These are phyloP conservation scores for Stenopsyche tienmushanensis DNA, from an alignment of 1,140 invertebrate genomes.

Conservation along the genomic window DNA sequence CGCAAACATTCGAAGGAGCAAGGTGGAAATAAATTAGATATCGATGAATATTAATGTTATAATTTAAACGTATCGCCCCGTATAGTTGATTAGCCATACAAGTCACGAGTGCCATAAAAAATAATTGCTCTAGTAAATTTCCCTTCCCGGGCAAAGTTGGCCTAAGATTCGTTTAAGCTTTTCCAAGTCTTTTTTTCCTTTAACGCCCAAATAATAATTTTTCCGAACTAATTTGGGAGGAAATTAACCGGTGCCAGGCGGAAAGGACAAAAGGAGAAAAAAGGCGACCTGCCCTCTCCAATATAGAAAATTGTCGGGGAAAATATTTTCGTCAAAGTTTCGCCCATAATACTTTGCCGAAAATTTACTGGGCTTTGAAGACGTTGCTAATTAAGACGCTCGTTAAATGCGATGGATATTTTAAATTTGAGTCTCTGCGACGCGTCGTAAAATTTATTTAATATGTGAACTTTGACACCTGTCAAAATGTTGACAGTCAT, in stretches of 20 bases:
- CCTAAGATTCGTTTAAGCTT: conserved; percentile 9
- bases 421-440: not conserved
- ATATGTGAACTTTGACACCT: too few species aligned
- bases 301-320: conserved; percentile 6
- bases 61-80: not conserved
- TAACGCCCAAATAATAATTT: conserved; percentile 13
- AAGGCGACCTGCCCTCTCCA: not conserved
- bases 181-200: conserved; percentile 13
- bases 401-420: not conserved
- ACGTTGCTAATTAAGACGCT: not conserved
- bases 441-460: too few species aligned
- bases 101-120: conserved; percentile 9
- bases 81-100: not conserved
- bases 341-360: not conserved
- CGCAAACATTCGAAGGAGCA: too few species aligned
- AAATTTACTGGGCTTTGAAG: too few species aligned
- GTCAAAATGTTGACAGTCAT: too few species aligned
- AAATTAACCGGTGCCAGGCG: conserved; percentile 11
- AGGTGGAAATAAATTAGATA: too few species aligned
- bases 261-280: not conserved
- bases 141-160: not conserved
- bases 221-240: conserved; percentile 12
- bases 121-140: conserved; percentile 11
- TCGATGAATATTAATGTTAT: not conserved
- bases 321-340: conserved; percentile 10